Conservation (phyloP, 2,113 vertebrate species). For the Boulengeromyrus knoepffleri region DNA sequence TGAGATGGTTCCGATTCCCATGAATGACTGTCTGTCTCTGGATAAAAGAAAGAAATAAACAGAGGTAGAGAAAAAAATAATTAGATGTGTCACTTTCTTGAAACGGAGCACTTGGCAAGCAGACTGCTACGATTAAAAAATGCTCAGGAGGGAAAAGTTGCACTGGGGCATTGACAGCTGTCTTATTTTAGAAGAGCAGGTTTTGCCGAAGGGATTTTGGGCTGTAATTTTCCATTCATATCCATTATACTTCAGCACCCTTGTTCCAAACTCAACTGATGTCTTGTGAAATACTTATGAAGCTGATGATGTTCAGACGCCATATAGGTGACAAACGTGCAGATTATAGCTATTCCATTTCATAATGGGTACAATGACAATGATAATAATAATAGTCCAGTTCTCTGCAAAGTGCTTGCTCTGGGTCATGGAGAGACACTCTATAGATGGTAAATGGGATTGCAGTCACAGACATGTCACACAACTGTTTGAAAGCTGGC, state of each 20-base stretch:
- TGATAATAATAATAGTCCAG: neutral
- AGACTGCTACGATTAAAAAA: slow-evolving; percentile 53
- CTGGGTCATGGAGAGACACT: neutral
- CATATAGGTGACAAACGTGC: neutral
- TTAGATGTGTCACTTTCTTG: neutral
- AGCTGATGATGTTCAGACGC: neutral
- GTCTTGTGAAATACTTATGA: neutral
- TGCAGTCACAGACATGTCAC: neutral
- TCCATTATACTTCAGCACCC: neutral
- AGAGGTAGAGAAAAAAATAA: neutral
- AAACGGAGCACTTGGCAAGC: slow-evolving; percentile 19
- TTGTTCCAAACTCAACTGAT: neutral
- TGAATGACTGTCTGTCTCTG: neutral
- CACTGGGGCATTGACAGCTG: slow-evolving; percentile 40
- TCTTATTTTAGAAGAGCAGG: slow-evolving; percentile 53
- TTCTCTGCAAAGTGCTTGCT: neutral
- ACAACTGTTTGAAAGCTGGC: neutral
- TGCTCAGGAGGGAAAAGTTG: slow-evolving; percentile 47
- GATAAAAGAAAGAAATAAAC: slow-evolving; percentile 10
- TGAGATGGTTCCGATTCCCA: neutral
- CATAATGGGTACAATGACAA: neutral
- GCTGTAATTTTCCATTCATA: slow-evolving; percentile 57
- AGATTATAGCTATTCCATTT: neutral
- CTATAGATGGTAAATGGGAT: neutral
- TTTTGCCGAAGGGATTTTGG: slow-evolving; percentile 29